A percentile compares a stretch with the other conserved stretches of the same genome.
Evolutionary conservation across 2,797 vertebrate genomes (phyloP).

Genomic region (Gorsachius magnificus): DNA sequence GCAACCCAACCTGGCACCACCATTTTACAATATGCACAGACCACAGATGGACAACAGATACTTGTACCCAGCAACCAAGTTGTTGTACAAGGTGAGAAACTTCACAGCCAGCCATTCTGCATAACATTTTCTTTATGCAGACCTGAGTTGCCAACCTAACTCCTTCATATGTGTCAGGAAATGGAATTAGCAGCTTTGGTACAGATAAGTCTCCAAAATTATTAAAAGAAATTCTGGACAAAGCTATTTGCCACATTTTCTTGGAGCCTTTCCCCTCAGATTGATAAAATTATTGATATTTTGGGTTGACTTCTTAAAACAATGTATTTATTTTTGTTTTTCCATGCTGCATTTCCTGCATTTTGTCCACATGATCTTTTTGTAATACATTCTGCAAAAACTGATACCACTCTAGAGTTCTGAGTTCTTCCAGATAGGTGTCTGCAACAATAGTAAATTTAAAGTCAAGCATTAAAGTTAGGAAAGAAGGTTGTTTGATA

Average conservation of each 20-base stretch:
- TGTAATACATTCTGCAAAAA: neutral
- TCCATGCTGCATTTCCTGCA: neutral
- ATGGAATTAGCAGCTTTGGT: conserved; percentile 17
- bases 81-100: conserved; percentile 93
- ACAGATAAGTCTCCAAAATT: neutral
- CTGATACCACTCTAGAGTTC: neutral
- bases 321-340: neutral
- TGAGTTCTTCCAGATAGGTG: neutral
- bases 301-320: neutral
- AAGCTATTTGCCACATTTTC: neutral
- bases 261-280: neutral
- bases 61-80: conserved; percentile 98
- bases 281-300: neutral
- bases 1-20: conserved; percentile 90
- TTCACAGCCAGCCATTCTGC: neutral
- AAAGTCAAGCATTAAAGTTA: neutral
- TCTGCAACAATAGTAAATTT: neutral
- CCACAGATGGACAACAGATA: conserved; percentile 98
- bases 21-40: conserved; percentile 98
- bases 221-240: neutral
- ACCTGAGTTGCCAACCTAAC: neutral
- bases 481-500: neutral
- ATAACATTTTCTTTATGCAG: neutral
- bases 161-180: neutral
- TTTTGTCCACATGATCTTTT: neutral